phyloP scores from a whole-genome alignment of 2,797 vertebrate species.

The Rachycentron canadum region DNA sequence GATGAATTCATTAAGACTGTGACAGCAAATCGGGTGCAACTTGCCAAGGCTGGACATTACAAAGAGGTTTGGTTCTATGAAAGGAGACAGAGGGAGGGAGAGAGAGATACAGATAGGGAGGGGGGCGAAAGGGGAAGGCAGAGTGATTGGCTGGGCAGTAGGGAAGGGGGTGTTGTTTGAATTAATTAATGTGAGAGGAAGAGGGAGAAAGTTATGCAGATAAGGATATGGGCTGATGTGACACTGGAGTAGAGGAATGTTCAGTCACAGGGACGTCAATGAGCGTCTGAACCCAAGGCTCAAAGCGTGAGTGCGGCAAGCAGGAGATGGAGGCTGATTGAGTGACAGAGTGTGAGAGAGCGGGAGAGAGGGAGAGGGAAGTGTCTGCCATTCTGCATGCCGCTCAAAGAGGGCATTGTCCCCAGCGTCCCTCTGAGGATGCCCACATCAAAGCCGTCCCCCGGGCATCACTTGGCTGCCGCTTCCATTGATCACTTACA shows the following conservation, averaged over 20 bases:
- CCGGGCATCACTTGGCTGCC: slow-evolving; percentile 87
- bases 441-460: slow-evolving; percentile 88
- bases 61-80: slow-evolving; percentile 86
- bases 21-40: slow-evolving; percentile 87
- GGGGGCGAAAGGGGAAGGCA: slow-evolving; percentile 39
- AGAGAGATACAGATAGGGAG: slow-evolving; percentile 50
- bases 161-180: slow-evolving; percentile 82
- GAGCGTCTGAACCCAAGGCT: slow-evolving; percentile 48
- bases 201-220: slow-evolving; percentile 73
- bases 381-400: slow-evolving; percentile 83
- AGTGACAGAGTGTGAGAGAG: slow-evolving; percentile 63
- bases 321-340: slow-evolving; percentile 49
- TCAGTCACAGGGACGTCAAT: slow-evolving; percentile 50
- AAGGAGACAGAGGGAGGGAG: slow-evolving; percentile 79
- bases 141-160: slow-evolving; percentile 71
- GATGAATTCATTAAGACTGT: slow-evolving; percentile 93
- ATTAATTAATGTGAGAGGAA: slow-evolving; percentile 83
- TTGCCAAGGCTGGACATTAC: slow-evolving; percentile 88
- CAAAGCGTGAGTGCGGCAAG: slow-evolving; percentile 40
- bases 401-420: slow-evolving; percentile 90
- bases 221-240: slow-evolving; percentile 74
- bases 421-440: slow-evolving; percentile 82
- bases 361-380: slow-evolving; percentile 74
- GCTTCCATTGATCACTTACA: slow-evolving; percentile 91
- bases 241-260: slow-evolving; percentile 51